Base-by-base conservation (phyloP, 30 jellyfish, hydroid and myxozoan genomes). In the Haliclystus octoradiatus region DNA sequence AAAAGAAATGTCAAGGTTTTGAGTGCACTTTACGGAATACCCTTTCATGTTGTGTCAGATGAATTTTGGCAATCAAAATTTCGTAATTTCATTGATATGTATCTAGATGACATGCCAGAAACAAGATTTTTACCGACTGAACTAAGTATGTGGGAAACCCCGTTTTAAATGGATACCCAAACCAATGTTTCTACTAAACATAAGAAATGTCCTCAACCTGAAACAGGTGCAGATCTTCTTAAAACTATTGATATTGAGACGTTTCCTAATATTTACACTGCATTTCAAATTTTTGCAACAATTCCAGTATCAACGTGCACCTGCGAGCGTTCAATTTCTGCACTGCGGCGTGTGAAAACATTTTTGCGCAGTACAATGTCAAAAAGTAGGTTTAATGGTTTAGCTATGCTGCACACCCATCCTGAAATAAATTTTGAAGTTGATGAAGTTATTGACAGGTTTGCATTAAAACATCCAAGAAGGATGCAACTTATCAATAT, bases 241-340 rank as follows among this genome's bases (percentile, higher is more conserved):
- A n/a, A n/a, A 26, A 2, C 7, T 5, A 61, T 78, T 50, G 84
- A 78, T 29, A 68, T 30, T 30, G 12, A 68, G 14, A 31, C 77
- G 3, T 78, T 78, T 60, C 92, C 84, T 3, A 77, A 68, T 40
- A 52, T 77, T 22, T 51, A 1, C 33, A 57, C 34, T 52, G 82
- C 82, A 34, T 31, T 77, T 63, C 66, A 51, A 35, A 66, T 77
- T 33, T 52, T 72, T 2, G 82, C 90, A 28, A 77, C 90, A 23
- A 51, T 77, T 51, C 90, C 82, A 2, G 90, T 77, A 49, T 66
- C 81, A 4, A 66, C 83, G 12, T 77, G 90, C 26, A 66, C 90
- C 7, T 77, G 90, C 34, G 90, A 68, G 69, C 31, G 81, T n/a
- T 77, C 90, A 3, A 66, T 77, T 64, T 77, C 82, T 15, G 82